Evolutionary conservation across 2,797 vertebrate species (phyloP).

Genomic region (Falco concolor): DNA sequence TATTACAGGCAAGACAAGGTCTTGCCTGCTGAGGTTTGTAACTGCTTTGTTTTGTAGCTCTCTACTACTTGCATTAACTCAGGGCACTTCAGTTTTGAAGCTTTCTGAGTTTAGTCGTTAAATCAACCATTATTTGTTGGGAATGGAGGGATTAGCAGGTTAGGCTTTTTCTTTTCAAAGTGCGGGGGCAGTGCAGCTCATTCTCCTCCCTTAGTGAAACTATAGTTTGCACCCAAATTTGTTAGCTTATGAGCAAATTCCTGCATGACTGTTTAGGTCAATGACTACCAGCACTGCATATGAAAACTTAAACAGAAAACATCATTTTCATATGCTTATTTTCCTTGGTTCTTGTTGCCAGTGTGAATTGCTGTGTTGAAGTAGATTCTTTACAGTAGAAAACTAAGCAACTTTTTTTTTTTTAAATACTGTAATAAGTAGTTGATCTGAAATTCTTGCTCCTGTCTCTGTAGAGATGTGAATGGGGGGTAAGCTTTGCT

Average conservation of each 20-base stretch:
- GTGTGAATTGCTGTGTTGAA: neutral
- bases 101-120: neutral
- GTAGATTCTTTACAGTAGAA: neutral
- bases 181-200: neutral
- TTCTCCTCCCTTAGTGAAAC: neutral
- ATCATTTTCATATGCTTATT: rapidly evolving
- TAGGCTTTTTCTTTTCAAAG: neutral
- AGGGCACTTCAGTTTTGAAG: neutral
- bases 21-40: neutral
- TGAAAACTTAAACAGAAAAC: neutral
- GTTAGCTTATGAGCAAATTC: neutral
- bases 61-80: neutral
- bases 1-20: neutral
- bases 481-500: neutral
- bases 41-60: neutral
- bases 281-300: neutral
- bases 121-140: neutral
- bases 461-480: neutral
- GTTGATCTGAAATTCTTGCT: neutral
- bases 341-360: neutral
- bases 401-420: neutral
- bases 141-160: neutral
- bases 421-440: neutral
- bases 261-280: neutral
- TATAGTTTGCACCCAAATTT: neutral